These are phyloP conservation scores for Ditylenchus dipsaci DNA, from an alignment of 1,140 invertebrate species.

Conservation along the genomic window DNA sequence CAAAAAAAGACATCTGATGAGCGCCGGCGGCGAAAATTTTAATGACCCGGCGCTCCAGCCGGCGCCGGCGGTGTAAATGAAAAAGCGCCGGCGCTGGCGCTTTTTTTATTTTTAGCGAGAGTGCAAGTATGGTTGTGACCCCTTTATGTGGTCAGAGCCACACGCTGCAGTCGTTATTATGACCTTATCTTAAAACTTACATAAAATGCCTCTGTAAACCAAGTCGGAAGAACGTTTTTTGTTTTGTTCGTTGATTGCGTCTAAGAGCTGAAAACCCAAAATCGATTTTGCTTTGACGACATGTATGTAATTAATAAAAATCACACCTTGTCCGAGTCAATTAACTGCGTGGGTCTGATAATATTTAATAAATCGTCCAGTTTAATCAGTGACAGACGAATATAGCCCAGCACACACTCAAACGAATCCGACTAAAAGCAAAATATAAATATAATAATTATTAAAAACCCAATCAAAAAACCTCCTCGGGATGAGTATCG, in stretches of 20 bases:
- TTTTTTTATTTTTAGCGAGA: too few species aligned
- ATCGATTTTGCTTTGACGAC: too few species aligned
- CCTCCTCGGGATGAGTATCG: conserved; percentile 69
- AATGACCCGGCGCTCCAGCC: too few species aligned
- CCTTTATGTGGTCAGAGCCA: too few species aligned
- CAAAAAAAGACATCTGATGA: too few species aligned
- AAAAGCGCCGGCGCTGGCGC: too few species aligned
- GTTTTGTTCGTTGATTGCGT: conserved; percentile 81
- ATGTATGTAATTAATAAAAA: too few species aligned
- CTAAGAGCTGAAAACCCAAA: conserved; percentile 67
- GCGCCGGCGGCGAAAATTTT: too few species aligned
- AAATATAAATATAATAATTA: conserved; percentile 2
- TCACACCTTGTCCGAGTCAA: conserved; percentile 76
- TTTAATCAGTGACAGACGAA: conserved; percentile 77
- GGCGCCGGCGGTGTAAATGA: too few species aligned
- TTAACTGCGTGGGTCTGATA: conserved; percentile 76
- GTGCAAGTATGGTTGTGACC: too few species aligned
- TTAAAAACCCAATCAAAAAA: conserved; percentile 56
- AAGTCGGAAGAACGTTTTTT: conserved; percentile 73
- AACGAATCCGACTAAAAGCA: conserved; percentile 19
- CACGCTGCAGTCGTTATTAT: too few species aligned
- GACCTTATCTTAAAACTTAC: too few species aligned
- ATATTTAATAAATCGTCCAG: conserved; percentile 78
- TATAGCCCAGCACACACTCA: conserved; percentile 58
- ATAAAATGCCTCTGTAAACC: conserved; percentile 67